phyloP scores from a whole-genome alignment of 1,140 invertebrate species.

The Drosophila azteca region DNA sequence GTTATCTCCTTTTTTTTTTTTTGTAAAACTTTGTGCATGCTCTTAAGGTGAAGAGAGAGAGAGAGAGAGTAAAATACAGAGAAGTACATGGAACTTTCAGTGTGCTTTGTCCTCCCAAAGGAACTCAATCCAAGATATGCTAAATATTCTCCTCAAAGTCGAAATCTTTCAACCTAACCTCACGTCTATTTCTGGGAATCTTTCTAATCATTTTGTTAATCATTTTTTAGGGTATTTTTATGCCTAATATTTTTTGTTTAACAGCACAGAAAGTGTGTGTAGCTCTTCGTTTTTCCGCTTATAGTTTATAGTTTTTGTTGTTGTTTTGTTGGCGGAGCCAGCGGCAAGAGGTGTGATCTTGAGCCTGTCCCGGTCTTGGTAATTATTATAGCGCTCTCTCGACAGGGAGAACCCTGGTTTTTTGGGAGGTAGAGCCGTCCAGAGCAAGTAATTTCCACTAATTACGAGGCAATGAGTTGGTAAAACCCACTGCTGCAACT shows the following conservation, averaged over 20 bases:
- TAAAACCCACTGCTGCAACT: slow-evolving; percentile 56
- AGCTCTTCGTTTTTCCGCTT: background rate
- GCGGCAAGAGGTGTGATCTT: slow-evolving; percentile 31
- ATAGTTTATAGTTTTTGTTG: background rate
- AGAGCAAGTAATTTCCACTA: slow-evolving; percentile 76
- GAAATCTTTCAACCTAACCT: too few relatives aligned
- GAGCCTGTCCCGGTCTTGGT: slow-evolving; percentile 29
- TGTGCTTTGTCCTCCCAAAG: too few relatives aligned
- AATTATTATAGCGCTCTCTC: slow-evolving; percentile 45
- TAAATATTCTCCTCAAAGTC: too few relatives aligned
- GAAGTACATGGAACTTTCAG: too few relatives aligned
- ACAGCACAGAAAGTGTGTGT: too few relatives aligned
- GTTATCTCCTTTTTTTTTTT: slow-evolving; percentile 44
- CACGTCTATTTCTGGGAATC: too few relatives aligned
- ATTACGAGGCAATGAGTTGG: slow-evolving; percentile 79
- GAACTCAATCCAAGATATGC: too few relatives aligned
- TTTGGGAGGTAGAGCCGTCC: slow-evolving; percentile 33
- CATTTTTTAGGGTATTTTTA: too few relatives aligned
- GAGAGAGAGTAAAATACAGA: background rate
- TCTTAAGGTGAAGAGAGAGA: slow-evolving; percentile 4
- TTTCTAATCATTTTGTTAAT: too few relatives aligned
- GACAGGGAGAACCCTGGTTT: slow-evolving; percentile 13
- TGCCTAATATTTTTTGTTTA: too few relatives aligned
- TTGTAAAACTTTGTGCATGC: slow-evolving; percentile 7
- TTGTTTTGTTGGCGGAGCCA: background rate